Conservation (phyloP, 1,140 invertebrate species). For the Drosophila ohnishii region DNA sequence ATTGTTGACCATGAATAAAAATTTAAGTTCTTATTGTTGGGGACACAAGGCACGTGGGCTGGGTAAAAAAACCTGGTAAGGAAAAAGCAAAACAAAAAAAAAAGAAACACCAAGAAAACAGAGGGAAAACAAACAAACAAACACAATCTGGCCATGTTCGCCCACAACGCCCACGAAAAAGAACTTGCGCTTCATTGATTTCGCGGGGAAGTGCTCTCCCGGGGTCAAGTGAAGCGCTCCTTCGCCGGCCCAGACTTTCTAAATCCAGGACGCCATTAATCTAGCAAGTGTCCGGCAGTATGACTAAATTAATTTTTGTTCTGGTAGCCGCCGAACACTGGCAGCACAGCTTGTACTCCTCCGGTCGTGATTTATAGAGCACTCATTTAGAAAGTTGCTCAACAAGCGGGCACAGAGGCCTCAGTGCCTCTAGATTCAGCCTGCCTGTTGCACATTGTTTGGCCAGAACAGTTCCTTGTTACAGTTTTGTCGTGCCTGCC, state of each 20-base stretch:
- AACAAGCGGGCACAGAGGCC: slow-evolving; percentile 57
- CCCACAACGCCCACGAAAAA: slow-evolving; percentile 41
- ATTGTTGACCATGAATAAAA: slow-evolving; percentile 82
- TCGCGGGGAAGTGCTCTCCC: slow-evolving; percentile 16
- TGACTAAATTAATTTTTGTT: slow-evolving; percentile 80
- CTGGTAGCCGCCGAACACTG: slow-evolving; percentile 72
- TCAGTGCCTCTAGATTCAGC: slow-evolving; percentile 4
- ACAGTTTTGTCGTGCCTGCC: slow-evolving; percentile 74
- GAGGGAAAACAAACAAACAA: slow-evolving; percentile 12
- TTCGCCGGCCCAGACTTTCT: slow-evolving; percentile 54
- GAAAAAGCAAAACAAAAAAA: not conserved
- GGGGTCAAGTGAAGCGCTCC: slow-evolving; percentile 34
- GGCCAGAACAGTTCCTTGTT: slow-evolving; percentile 74
- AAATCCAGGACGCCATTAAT: slow-evolving; percentile 74
- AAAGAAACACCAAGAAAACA: not conserved
- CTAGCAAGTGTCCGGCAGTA: slow-evolving; percentile 76
- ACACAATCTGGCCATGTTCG: slow-evolving; percentile 42
- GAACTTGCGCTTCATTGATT: slow-evolving; percentile 70
- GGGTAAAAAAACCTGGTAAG: slow-evolving; percentile 18
- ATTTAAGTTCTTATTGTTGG: slow-evolving; percentile 79
- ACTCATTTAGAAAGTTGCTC: slow-evolving; percentile 80
- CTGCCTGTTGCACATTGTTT: slow-evolving; percentile 35
- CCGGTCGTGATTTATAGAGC: slow-evolving; percentile 79
- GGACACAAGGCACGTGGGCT: slow-evolving; percentile 67
- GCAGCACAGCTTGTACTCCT: slow-evolving; percentile 57